phyloP scores from a whole-genome alignment of 2,797 vertebrate species.

The Odontamblyopus lacepedii region DNA sequence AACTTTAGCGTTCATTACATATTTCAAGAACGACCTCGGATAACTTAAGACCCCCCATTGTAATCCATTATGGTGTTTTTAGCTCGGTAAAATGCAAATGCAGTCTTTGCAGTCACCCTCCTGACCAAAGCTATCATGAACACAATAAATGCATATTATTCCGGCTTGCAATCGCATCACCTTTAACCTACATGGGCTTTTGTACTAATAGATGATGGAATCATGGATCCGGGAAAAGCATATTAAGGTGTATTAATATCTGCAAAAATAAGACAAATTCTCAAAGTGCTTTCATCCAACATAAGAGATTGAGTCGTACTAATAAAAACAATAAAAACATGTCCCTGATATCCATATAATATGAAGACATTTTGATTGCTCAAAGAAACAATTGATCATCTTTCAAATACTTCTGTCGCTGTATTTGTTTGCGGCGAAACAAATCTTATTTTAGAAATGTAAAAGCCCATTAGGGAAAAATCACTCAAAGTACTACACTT shows the following conservation, averaged over 20 bases:
- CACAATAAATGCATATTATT: slow-evolving; percentile 52
- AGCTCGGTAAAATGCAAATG: slow-evolving; percentile 44
- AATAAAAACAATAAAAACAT: background rate
- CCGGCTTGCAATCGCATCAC: slow-evolving; percentile 15
- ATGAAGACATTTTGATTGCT: slow-evolving; percentile 4
- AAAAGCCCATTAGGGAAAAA: slow-evolving; percentile 12
- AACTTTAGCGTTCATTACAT: slow-evolving; percentile 16
- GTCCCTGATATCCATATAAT: background rate
- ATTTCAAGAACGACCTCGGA: slow-evolving; percentile 34
- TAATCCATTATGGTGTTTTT: slow-evolving; percentile 57
- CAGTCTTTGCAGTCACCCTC: slow-evolving; percentile 43
- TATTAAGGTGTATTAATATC: slow-evolving; percentile 11
- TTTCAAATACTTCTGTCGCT: slow-evolving; percentile 3
- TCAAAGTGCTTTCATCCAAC: background rate
- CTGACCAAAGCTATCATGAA: slow-evolving; percentile 55
- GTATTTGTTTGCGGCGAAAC: slow-evolving; percentile 1
- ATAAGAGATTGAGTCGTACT: background rate
- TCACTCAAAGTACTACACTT: background rate
- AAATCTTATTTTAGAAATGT: slow-evolving; percentile 11
- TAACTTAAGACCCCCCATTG: slow-evolving; percentile 45
- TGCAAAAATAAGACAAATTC: background rate
- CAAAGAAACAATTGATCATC: slow-evolving; percentile 11
- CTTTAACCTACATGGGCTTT: slow-evolving; percentile 35
- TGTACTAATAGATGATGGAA: slow-evolving; percentile 5
- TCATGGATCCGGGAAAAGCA: background rate